A percentile compares a stretch with the other conserved stretches of the same genome.
phyloP scores from a whole-genome alignment of 2,113 vertebrate species.

The Tetraodon nigroviridis region DNA sequence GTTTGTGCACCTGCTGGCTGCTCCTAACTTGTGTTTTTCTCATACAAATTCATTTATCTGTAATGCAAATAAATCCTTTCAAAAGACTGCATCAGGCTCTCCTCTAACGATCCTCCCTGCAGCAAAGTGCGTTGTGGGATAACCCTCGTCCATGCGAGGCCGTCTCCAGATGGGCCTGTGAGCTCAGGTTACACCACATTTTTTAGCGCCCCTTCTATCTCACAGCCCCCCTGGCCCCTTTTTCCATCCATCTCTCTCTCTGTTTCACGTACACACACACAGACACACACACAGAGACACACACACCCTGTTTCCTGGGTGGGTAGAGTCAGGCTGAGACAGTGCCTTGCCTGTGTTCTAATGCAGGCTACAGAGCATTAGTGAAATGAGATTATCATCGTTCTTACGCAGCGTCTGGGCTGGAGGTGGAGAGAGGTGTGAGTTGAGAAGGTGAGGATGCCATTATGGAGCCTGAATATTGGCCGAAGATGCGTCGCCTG shows the following conservation, averaged over 20 bases:
- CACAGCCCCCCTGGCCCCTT: conserved; percentile 44
- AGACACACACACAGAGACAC: neutral
- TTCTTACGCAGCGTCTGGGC: conserved; percentile 68
- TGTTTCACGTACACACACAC: neutral
- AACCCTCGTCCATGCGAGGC: conserved; percentile 66
- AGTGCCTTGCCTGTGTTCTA: conserved; percentile 65
- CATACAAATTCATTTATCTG: conserved; percentile 20
- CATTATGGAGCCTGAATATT: conserved; percentile 46
- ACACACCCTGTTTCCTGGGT: conserved; percentile 42
- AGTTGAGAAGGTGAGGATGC: conserved; percentile 55
- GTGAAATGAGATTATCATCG: conserved; percentile 72
- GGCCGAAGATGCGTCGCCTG: conserved; percentile 25
- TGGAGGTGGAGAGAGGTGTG: conserved; percentile 50
- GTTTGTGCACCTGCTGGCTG: conserved; percentile 28
- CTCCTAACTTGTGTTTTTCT: neutral
- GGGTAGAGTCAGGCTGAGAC: conserved; percentile 55
- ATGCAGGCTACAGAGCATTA: conserved; percentile 71
- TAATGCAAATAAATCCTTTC: conserved; percentile 63
- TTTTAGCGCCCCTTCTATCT: conserved; percentile 60
- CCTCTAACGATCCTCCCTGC: conserved; percentile 64
- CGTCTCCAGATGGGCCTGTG: conserved; percentile 73
- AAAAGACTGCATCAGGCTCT: conserved; percentile 57
- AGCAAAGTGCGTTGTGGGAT: conserved; percentile 77
- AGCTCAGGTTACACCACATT: conserved; percentile 75
- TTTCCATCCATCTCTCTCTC: conserved; percentile 23